Base-by-base conservation (phyloP, 1,140 invertebrate species). In the Drosophila triauraria region DNA sequence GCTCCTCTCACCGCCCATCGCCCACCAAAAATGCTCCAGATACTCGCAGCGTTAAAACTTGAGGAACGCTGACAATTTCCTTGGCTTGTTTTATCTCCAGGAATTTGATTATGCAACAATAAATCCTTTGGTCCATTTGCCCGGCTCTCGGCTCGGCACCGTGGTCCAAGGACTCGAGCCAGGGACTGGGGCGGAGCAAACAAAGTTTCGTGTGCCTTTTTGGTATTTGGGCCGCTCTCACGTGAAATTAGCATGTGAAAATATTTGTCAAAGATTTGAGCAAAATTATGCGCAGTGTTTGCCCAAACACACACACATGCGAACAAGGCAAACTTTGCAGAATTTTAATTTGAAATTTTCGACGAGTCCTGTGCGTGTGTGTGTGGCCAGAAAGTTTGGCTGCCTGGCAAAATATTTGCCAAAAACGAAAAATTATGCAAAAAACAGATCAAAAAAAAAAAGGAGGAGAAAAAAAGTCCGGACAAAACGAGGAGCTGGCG, bases 251-350 rank as follows among this genome's bases (percentile, higher is more conserved):
- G 84, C 84, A 87, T 87, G 84, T 83, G 84, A 84, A 87, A 87
- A 87, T 87, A 87, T 87, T 87, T 88, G 84, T 88, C 80, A 88
- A 87, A 87, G 84, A 87, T 87, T 87, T 88, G 84, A 78, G 72
- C 68, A 87, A 88, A 87, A 87, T 87, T 87, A 87, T 87, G 84
- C 84, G 84, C 84, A 87, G 84, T 87, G 84, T 87, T 88, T 87
- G 84, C 77, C 53, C 77, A 86, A 87, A 88, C 82, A 87, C 67
- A 77, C 53, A 50, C 63, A 79, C 59, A 76, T 23, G 50, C 13
- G 44, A 57, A 72, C 70, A 72, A 60, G 72, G 68, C 61, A 88
- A 87, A 87, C 64, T 87, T 87, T 88, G 69, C 77, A 80, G 67
- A 88, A 88, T 88, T 87, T 87, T 87, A 88, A 87, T 88, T 87